phyloP scores from a whole-genome alignment of 2,888 invertebrate species.

The Empis livida region DNA sequence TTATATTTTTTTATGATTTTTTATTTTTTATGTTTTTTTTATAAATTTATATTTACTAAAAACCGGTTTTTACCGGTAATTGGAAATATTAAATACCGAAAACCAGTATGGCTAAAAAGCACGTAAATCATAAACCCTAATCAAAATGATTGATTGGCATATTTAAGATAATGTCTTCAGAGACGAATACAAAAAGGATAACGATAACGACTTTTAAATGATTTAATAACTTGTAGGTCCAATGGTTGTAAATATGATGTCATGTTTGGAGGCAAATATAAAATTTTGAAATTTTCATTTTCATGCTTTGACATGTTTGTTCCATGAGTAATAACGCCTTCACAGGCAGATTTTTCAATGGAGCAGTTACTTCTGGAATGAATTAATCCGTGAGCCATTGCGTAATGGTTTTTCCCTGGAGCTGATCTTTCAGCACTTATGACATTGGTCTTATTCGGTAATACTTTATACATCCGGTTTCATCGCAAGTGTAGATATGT shows the following conservation, averaged over 20 bases:
- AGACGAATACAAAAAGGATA: neutral
- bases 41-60: too few species aligned
- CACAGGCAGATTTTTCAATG: neutral
- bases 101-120: too few species aligned
- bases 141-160: neutral
- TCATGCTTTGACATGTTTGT: neutral
- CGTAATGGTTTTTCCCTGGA: neutral
- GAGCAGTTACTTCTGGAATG: neutral
- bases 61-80: too few species aligned
- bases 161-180: neutral
- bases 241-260: neutral
- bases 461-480: neutral
- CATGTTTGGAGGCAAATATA: neutral
- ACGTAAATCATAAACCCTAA: too few species aligned
- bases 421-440: neutral
- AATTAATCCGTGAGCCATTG: neutral
- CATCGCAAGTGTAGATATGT: neutral
- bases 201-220: neutral
- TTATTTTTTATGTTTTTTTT: too few species aligned
- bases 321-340: neutral
- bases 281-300: neutral
- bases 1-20: too few species aligned
- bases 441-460: neutral
- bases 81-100: too few species aligned
- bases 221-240: neutral